Base-by-base conservation (phyloP, 2,797 vertebrate species). In the Glossophaga mutica region DNA sequence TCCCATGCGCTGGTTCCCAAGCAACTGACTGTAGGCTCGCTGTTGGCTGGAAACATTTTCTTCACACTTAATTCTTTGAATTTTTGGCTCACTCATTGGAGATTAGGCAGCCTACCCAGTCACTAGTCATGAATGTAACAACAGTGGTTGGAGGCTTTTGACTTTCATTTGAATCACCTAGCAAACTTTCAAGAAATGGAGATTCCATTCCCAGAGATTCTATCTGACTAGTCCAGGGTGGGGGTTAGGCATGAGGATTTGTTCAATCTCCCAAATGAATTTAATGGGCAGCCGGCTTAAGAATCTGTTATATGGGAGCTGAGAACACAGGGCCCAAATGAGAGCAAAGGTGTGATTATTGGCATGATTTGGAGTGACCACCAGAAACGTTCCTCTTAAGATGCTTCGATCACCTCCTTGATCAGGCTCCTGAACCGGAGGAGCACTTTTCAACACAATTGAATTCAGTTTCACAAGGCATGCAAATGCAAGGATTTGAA, bases 161-260 rank as follows among this genome's bases (percentile, higher is more conserved):
- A 32, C 3, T 48, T 95, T 94, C 86, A 86, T 68, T 71, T 90
- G 79, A 94, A 48, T 79, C 18, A 44, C 32, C 44, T 59, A 29
- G 65, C 86, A 73, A 90, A 67, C n/a, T 90, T 65, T 78, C 44
- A 57, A 87, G 32, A 74, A 71, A 55, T 10, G 73, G 5, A 39
- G 44, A 71, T n/a, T 89, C 18, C 15, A 78, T 57, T 19, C 34
- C 44, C 70, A 50, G 24, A 84, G 34, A 67, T 2, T 79, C 8
- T 57, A 10, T 46, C n/a, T 70, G 29, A 18, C 74, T 74, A 39
- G 39, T 67, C 29, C 21, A 70, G 52, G 34, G 26, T 81, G 6
- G 5, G 9, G 8, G 6, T 9, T 5, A 9, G 52, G 34, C 22
- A 44, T 59, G 39, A 46, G 34, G 76, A 34, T n/a, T 86, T 67